A percentile compares a stretch with the other conserved stretches of the same genome.
Conservation (phyloP, 2,113 vertebrate genomes). For the Naja naja region DNA sequence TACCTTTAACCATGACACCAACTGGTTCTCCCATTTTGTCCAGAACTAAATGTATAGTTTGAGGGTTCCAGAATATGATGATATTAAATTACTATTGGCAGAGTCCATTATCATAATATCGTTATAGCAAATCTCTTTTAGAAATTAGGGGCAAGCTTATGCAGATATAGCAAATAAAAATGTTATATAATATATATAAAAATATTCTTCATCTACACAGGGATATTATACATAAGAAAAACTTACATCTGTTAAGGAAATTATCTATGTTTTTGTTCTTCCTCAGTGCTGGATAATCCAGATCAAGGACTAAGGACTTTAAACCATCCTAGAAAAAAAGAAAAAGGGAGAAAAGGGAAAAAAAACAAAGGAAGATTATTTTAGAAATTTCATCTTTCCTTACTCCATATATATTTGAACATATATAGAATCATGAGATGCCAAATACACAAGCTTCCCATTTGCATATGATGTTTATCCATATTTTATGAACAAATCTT, state of each 20-base stretch:
- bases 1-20: neutral
- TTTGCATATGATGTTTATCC: neutral
- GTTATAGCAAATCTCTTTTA: neutral
- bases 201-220: neutral
- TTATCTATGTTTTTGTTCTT: constrained; percentile 99
- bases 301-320: constrained; percentile 93
- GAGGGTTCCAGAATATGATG: neutral
- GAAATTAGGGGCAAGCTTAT: neutral
- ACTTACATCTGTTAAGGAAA: constrained; percentile 98
- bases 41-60: neutral
- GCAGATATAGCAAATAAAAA: neutral
- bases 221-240: constrained; percentile 22
- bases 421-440: constrained; percentile 23
- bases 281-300: constrained; percentile 94
- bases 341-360: neutral
- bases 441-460: neutral
- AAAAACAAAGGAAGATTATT: constrained; percentile 21
- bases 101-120: neutral
- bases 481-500: neutral
- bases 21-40: neutral
- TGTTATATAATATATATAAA: neutral
- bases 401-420: neutral
- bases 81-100: neutral
- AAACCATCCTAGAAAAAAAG: constrained; percentile 85
- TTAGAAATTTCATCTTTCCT: neutral